phyloP scores from a whole-genome alignment of 2,888 invertebrate genomes.

The Cantharis rustica region DNA sequence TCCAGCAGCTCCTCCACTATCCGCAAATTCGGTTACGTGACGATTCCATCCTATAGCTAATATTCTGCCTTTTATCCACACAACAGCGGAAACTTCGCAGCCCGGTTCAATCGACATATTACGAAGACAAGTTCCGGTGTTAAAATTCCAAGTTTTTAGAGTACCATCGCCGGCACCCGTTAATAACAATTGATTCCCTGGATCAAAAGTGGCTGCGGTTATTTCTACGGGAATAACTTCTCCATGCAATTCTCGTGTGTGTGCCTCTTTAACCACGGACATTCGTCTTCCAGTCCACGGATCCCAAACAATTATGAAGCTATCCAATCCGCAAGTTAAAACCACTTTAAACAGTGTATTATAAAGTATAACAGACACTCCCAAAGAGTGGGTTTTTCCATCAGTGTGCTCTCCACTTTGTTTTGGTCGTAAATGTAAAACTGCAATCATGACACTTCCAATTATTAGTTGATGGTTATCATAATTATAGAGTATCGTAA shows the following conservation, averaged over 20 bases:
- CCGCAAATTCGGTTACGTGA: conserved; percentile 71
- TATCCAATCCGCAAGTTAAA: conserved; percentile 78
- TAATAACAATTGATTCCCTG: conserved; percentile 71
- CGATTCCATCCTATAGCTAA: conserved; percentile 81
- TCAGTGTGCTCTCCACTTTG: conserved; percentile 72
- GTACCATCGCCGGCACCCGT: conserved; percentile 82
- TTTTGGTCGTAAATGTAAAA: conserved; percentile 67
- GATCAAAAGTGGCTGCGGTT: conserved; percentile 78
- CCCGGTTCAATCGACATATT: conserved; percentile 65
- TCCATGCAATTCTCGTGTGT: conserved; percentile 69
- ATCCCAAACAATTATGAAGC: conserved; percentile 83
- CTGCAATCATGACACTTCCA: conserved; percentile 68
- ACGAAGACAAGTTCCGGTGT: conserved; percentile 74
- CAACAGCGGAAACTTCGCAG: conserved; percentile 60
- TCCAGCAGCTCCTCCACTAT: conserved; percentile 60
- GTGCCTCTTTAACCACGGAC: conserved; percentile 71
- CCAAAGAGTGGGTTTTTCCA: conserved; percentile 64
- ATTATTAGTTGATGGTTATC: conserved; percentile 69
- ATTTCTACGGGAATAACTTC: conserved; percentile 72
- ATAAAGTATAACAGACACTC: conserved; percentile 75
- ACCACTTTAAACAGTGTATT: conserved; percentile 76
- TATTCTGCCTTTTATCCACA: conserved; percentile 63
- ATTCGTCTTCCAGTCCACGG: conserved; percentile 72
- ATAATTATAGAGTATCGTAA: conserved; percentile 68
- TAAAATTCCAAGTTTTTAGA: conserved; percentile 85